phyloP scores from a whole-genome alignment of 2,888 invertebrate genomes.

The Enchytraeus crypticus region DNA sequence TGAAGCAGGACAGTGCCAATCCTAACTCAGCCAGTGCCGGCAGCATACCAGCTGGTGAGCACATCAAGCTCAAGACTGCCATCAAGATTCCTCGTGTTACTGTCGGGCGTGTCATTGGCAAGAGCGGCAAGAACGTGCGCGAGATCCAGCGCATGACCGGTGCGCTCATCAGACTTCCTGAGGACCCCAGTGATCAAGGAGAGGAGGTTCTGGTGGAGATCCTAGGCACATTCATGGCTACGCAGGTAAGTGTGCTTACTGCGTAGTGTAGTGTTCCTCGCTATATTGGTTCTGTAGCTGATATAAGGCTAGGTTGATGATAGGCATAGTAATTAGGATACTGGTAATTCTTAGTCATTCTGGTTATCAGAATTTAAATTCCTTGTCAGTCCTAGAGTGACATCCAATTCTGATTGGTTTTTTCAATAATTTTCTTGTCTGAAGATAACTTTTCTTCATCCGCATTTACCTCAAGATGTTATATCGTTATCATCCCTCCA shows the following conservation, averaged over 20 bases:
- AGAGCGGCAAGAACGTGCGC: conserved; percentile 52
- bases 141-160: conserved; percentile 94
- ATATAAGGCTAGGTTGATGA: neutral
- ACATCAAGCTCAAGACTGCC: conserved; percentile 86
- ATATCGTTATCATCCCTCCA: neutral
- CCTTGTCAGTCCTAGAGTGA: neutral
- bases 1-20: conserved; percentile 63
- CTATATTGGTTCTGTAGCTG: neutral
- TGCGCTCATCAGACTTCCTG: conserved; percentile 55
- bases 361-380: neutral
- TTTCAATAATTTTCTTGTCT: too few relatives aligned
- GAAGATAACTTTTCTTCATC: too few relatives aligned
- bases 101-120: conserved; percentile 94
- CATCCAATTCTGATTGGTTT: too few relatives aligned
- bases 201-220: conserved; percentile 30
- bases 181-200: conserved; percentile 23
- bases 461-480: neutral
- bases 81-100: conserved; percentile 78
- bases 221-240: conserved; percentile 29
- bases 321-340: neutral
- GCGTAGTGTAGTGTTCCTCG: neutral
- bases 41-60: conserved; percentile 49
- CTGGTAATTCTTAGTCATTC: neutral
- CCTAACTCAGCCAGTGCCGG: conserved; percentile 54
- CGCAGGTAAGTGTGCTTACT: conserved; percentile 17